phyloP scores from a whole-genome alignment of 2,113 vertebrate species.

The Myrmophylax atrothorax region DNA sequence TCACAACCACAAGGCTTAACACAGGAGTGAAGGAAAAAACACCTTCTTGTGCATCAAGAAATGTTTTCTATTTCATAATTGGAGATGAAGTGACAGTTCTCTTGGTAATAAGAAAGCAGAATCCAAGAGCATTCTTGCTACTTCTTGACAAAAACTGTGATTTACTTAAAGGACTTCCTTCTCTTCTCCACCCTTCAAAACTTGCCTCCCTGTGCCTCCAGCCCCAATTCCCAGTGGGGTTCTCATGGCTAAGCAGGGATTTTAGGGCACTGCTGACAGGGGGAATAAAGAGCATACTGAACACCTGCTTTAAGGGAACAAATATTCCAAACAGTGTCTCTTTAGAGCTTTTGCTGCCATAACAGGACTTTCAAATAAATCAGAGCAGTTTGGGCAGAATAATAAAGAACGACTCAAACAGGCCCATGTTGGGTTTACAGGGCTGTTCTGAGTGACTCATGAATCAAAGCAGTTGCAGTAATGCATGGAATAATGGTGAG shows the following conservation, averaged over 20 bases:
- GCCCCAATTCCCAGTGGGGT: neutral
- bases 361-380: neutral
- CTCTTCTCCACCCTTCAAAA: neutral
- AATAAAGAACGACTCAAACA: neutral
- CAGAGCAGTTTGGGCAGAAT: neutral
- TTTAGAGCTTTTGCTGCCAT: neutral
- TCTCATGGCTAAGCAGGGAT: neutral
- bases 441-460: neutral
- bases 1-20: neutral
- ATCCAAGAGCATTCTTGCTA: neutral
- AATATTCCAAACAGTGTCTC: neutral
- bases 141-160: neutral
- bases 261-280: neutral
- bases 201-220: neutral
- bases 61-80: neutral
- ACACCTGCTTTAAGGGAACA: neutral
- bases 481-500: neutral
- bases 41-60: neutral
- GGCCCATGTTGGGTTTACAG: neutral
- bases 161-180: neutral
- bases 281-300: neutral
- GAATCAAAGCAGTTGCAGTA: neutral
- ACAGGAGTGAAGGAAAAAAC: neutral
- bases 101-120: neutral
- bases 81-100: neutral